Evolutionary conservation across 2,113 vertebrate species (phyloP), one percentile per base, ranked within the genome.

Genomic region (Scomber scombrus): DNA sequence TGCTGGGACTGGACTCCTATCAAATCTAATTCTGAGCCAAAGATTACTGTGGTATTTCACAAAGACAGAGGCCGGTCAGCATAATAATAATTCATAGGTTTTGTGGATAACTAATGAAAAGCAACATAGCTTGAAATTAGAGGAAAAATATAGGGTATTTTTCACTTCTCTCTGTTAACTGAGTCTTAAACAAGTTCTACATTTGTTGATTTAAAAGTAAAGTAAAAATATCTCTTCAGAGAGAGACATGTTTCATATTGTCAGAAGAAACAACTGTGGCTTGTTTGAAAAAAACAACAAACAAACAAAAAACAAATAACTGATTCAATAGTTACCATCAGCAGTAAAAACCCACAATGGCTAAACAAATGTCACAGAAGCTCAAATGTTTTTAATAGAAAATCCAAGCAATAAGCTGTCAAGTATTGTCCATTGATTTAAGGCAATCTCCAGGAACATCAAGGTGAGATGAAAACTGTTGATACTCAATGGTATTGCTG

Each of bases 1-100:
- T 91, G 93, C 94, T 93, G 92, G 93, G 85, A 92, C 84, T 89
- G 95, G 95, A 96, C 95, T 95, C 85, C 94, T 95, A 94, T 87
- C 69, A 85, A 70, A 87, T 80, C 50, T 61, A 73, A 82, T 89
- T 83, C 68, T 85, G 47, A 68, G n/a, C 81, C 78, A 94, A 95
- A 96, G 93, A 97, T 96, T 95, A 78, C 54, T 75, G 64, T 75
- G 66, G 64, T 55, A 66, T 81, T 85, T 85, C 46, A 71, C 63
- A 78, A 60, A 26, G 68, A 77, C 54, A 26, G 31, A 63, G 49
- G 61, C 75, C 11, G 10, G 0, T 62, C 46, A 52, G 77, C 73
- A 87, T 73, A 54, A 62, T 80, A 79, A 72, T 72, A 66, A 77
- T 40, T 85, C 51, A 73, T 18, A 68, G 61, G 57, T 56, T 84